Conservation (phyloP, 1,140 invertebrate species). For the Bombyx mori region ASM3026992v2 NC_085124.1:9029501-9030000, state of each 20-base stretch:
- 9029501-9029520: conserved; percentile 3
- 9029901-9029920: no score
- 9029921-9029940: no score
- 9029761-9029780: conserved; percentile 9
- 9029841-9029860: no score
- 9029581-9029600: conserved; percentile 19
- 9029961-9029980: no score
- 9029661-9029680: conserved; percentile 33
- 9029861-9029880: no score
- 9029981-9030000: no score
- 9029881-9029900: no score
- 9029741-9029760: conserved; percentile 42
- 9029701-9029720: conserved; percentile 23
- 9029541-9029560: conserved; percentile 25
- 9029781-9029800: no score
- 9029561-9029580: conserved; percentile 39
- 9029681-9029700: conserved; percentile 44
- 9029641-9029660: conserved; percentile 26
- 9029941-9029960: no score
- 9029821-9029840: no score
- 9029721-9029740: conserved; percentile 35
- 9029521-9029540: conserved; percentile 2
- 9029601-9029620: conserved; percentile 45
- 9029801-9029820: no score
- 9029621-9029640: conserved; percentile 42